phyloP scores from a whole-genome alignment of 1,140 invertebrate species.

The Zaprionus taronus region DNA sequence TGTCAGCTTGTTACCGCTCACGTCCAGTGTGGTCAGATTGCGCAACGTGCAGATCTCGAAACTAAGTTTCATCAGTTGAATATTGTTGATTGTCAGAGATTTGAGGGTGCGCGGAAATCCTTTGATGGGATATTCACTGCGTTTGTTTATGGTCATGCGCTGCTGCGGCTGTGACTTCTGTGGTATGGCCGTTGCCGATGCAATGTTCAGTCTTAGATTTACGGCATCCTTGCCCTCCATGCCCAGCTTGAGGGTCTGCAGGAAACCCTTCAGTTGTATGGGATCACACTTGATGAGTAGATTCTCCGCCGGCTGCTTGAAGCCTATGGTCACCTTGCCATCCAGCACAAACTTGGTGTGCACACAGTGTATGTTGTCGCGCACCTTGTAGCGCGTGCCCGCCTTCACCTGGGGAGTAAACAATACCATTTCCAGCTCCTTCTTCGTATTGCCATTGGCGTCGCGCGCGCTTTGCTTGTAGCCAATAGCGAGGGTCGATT shows the following conservation, averaged over 20 bases:
- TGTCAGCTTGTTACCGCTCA: constrained; percentile 91
- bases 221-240: constrained; percentile 87
- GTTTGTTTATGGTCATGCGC: constrained; percentile 87
- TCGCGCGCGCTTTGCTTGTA: constrained; percentile 84
- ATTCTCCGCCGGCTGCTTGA: constrained; percentile 89
- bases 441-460: constrained; percentile 64
- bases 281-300: constrained; percentile 88
- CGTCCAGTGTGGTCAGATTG: constrained; percentile 89
- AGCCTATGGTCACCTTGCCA: constrained; percentile 90
- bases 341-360: constrained; percentile 89
- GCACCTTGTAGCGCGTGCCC: constrained; percentile 89
- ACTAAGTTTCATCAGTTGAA: constrained; percentile 88
- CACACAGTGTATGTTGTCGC: constrained; percentile 87
- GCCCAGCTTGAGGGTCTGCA: constrained; percentile 87
- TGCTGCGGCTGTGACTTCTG: constrained; percentile 84
- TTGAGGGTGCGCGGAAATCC: constrained; percentile 87
- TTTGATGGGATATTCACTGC: constrained; percentile 88
- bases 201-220: constrained; percentile 85
- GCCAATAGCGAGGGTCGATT: constrained; percentile 88
- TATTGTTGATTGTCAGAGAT: constrained; percentile 85
- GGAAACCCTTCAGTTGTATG: constrained; percentile 89
- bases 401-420: constrained; percentile 88
- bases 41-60: constrained; percentile 88
- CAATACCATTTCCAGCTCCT: constrained; percentile 87
- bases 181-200: constrained; percentile 85